phyloP scores from a whole-genome alignment of 2,113 vertebrate genomes.

The Epinephelus lanceolatus region DNA sequence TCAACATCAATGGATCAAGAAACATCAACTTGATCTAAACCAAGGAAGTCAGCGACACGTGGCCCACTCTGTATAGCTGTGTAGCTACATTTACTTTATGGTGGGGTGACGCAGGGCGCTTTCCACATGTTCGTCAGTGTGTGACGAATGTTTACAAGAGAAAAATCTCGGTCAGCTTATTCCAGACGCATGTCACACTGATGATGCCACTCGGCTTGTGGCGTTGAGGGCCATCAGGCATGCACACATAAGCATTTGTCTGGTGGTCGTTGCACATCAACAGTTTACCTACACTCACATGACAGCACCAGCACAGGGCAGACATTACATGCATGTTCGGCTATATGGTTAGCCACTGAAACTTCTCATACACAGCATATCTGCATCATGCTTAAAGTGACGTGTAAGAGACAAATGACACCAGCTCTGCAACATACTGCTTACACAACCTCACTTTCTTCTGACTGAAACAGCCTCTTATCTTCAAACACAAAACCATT shows the following conservation, averaged over 20 bases:
- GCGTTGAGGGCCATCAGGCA: constrained; percentile 19
- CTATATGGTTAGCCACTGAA: neutral
- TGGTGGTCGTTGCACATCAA: constrained; percentile 42
- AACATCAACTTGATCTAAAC: constrained; percentile 20
- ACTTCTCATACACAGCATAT: neutral
- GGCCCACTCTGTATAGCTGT: neutral
- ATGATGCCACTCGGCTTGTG: constrained; percentile 41
- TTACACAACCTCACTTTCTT: neutral
- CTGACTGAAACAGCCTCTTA: neutral
- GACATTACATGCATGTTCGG: constrained; percentile 23
- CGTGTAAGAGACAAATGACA: neutral
- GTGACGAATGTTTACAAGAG: constrained; percentile 43
- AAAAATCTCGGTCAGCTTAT: constrained; percentile 65
- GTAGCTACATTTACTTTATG: constrained; percentile 2
- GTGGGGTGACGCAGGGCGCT: constrained; percentile 30
- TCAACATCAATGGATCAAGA: constrained; percentile 11
- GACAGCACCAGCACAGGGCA: constrained; percentile 15
- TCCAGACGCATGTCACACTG: constrained; percentile 42
- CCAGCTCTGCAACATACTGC: neutral
- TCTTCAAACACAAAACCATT: neutral
- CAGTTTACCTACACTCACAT: constrained; percentile 25
- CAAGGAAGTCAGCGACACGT: neutral
- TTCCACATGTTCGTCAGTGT: constrained; percentile 32
- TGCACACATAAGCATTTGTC: constrained; percentile 59
- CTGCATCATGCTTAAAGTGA: neutral